Percentiles rank a stretch among this genome's conserved stretches.
Conservation (phyloP, 2,888 invertebrate species). For the Pocota personata region DNA sequence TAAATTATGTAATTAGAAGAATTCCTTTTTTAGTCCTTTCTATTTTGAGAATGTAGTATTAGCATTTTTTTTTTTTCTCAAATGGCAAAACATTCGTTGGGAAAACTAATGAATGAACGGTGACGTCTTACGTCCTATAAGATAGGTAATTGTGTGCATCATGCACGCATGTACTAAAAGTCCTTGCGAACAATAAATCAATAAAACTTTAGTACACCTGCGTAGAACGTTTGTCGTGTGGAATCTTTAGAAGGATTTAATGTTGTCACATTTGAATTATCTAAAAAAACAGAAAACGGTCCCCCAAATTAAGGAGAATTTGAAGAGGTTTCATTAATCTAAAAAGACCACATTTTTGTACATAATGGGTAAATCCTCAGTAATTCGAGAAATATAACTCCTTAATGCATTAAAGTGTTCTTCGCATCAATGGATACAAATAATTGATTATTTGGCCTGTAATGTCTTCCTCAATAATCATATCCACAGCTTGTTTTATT, state of each 20-base stretch:
- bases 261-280: conserved; percentile 4
- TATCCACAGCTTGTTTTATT: too few species aligned
- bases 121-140: conserved; percentile 61
- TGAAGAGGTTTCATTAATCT: too few species aligned
- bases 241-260: background rate
- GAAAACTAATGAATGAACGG: conserved; percentile 71
- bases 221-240: conserved; percentile 22
- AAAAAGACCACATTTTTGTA: background rate
- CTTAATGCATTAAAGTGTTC: too few species aligned
- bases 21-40: background rate
- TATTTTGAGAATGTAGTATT: conserved; percentile 19
- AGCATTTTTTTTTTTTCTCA: conserved; percentile 32
- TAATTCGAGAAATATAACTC: too few species aligned
- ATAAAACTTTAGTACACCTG: conserved; percentile 58
- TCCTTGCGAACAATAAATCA: conserved; percentile 49
- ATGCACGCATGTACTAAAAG: conserved; percentile 59
- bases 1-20: conserved; percentile 1
- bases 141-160: conserved; percentile 48
- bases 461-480: too few species aligned
- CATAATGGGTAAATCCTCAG: too few species aligned
- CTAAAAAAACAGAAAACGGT: background rate
- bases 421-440: too few species aligned
- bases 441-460: too few species aligned
- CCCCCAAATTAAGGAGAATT: background rate
- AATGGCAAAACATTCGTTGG: conserved; percentile 56